Evolutionary conservation across 2,888 invertebrate genomes (phyloP), one percentile per base, ranked within the genome.

Genomic region (Conus canariensis): DNA sequence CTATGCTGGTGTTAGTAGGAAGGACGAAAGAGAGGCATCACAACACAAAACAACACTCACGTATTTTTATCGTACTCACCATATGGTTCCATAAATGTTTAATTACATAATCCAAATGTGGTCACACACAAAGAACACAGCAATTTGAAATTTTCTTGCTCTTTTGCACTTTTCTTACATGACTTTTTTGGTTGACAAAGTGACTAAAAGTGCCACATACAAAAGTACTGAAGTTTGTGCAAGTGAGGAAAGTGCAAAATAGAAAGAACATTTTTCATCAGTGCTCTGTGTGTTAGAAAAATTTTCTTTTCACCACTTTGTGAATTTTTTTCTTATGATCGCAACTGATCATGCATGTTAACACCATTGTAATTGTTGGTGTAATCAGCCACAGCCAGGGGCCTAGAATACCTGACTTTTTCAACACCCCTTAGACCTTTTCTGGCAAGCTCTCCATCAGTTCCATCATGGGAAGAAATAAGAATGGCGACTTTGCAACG

Each of bases 301-400:
- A 12, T 70, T 45, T 70, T 77, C 74, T 14, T 70, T 58, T 58
- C 77, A 88, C 67, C 45, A 77, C 74, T 77, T 77, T 30, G 22
- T 56, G 59, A 70, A 80, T 30, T 67, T 87, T 58, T 22, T 45
- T 16, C 30, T 30, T 89, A 67, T 22, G 60, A 83, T 25, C 80
- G 70, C n/a, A 64, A 77, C 45, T 88, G 88, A 74, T 88, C 88
- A 88, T 88, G 25, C 74, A 74, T 88, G 77, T 88, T 77, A 7
- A 77, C 88, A 70, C 74, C 77, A 77, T 70, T 56, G 25, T 88
- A 88, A 25, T 88, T 70, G 19, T 56, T 22, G 45, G 64, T 88
- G 25, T 88, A 88, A 12, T 77, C 70, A 25, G n/a, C 16, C 8
- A 88, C 56, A 0, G 88, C 88, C 70, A 56, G 45, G 9, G 77